phyloP scores from a whole-genome alignment of 1,140 invertebrate species.

The Drosophila takahashii region DNA sequence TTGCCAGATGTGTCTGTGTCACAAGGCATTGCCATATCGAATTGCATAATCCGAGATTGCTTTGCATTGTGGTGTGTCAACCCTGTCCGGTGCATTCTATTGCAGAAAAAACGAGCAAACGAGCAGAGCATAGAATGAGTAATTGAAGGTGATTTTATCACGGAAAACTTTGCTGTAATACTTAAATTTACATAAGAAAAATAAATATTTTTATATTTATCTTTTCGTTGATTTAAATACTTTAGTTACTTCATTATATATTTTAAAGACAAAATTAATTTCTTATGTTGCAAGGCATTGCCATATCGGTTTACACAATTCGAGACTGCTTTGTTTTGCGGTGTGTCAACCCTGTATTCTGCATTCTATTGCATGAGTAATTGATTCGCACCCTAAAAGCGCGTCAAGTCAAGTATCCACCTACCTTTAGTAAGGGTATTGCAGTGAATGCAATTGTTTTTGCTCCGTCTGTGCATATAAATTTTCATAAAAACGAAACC shows the following conservation, averaged over 20 bases:
- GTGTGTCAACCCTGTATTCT: slow-evolving; percentile 24
- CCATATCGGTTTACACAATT: slow-evolving; percentile 27
- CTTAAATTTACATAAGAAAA: too few species aligned
- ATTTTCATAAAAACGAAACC: slow-evolving; percentile 46
- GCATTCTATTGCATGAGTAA: slow-evolving; percentile 15
- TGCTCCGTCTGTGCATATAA: slow-evolving; percentile 18
- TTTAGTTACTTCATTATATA: too few species aligned
- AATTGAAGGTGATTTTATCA: not conserved
- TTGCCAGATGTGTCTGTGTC: slow-evolving; percentile 46
- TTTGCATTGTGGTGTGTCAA: slow-evolving; percentile 23
- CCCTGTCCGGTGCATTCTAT: slow-evolving; percentile 19
- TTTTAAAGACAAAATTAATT: too few species aligned
- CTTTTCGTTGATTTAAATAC: too few species aligned
- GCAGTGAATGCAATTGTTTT: slow-evolving; percentile 33
- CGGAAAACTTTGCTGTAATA: not conserved
- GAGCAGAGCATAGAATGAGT: slow-evolving; percentile 2
- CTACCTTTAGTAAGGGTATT: slow-evolving; percentile 11
- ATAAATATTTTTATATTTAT: not conserved
- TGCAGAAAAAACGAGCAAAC: slow-evolving; percentile 7
- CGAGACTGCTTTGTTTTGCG: slow-evolving; percentile 12
- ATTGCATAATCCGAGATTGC: slow-evolving; percentile 24
- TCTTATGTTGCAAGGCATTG: slow-evolving; percentile 15
- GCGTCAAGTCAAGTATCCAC: too few species aligned
- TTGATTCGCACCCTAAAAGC: too few species aligned
- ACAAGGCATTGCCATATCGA: slow-evolving; percentile 17